Conservation (phyloP, 30 jellyfish, hydroid and myxozoan genomes). For the Aurelia coerulea region DNA sequence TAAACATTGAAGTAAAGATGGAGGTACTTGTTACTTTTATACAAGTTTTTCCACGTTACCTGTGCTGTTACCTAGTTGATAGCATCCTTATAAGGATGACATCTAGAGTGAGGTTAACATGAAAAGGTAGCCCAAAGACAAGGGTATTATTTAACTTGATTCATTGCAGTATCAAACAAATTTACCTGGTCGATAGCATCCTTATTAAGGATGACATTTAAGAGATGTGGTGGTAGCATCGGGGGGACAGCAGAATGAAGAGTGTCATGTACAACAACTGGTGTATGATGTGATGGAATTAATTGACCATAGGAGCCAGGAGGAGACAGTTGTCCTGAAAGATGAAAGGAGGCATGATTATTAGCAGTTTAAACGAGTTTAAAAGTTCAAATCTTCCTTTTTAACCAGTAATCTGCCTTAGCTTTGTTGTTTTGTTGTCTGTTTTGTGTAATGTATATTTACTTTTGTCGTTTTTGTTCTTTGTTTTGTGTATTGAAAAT, state of each 20-base stretch:
- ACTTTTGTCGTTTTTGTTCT: too few species aligned
- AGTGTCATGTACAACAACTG: constrained; percentile 72
- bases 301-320: constrained; percentile 94
- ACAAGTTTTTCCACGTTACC: too few species aligned
- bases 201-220: constrained; percentile 90
- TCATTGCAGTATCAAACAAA: too few species aligned
- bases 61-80: constrained; percentile 33
- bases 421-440: too few species aligned
- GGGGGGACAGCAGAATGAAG: constrained; percentile 90
- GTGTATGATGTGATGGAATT: constrained; percentile 84
- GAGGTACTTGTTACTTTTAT: too few species aligned
- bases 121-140: constrained; percentile 2
- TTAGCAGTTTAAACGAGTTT: too few species aligned
- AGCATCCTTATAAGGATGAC: constrained; percentile 88
- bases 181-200: constrained; percentile 75
- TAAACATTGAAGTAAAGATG: too few species aligned
- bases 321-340: constrained; percentile 88
- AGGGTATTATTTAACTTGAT: too few species aligned
- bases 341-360: neutral
- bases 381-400: too few species aligned
- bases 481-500: too few species aligned
- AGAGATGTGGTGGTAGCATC: constrained; percentile 90
- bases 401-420: too few species aligned
- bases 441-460: too few species aligned
- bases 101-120: constrained; percentile 88